Percentiles rank a stretch among this genome's conserved stretches.
phyloP scores from a whole-genome alignment of 1,140 invertebrate genomes.

The Drosophila neocordata region DNA sequence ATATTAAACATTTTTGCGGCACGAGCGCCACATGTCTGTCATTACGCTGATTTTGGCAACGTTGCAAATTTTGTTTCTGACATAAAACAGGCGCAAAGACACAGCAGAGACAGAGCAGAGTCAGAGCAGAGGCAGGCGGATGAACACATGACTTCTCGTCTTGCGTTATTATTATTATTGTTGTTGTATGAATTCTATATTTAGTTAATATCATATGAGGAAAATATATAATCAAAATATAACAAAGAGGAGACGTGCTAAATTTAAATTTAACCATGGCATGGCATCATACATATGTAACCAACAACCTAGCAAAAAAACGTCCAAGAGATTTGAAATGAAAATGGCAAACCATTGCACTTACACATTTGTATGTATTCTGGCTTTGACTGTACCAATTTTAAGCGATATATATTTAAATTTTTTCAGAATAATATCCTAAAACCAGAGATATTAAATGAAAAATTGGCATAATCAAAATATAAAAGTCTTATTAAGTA shows the following conservation, averaged over 20 bases:
- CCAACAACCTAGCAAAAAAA: conserved; percentile 20
- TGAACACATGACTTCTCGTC: conserved; percentile 62
- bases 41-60: conserved; percentile 61
- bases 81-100: conserved; percentile 28
- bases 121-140: background rate
- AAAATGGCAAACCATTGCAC: background rate
- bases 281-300: background rate
- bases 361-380: too few species aligned
- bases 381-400: too few species aligned
- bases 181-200: conserved; percentile 36
- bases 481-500: too few species aligned
- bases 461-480: too few species aligned
- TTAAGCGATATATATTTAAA: too few species aligned
- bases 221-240: conserved; percentile 33
- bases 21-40: conserved; percentile 20
- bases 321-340: conserved; percentile 21
- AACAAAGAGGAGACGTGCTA: conserved; percentile 38
- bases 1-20: conserved; percentile 8
- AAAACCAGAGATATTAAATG: too few species aligned
- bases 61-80: conserved; percentile 61
- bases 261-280: conserved; percentile 43
- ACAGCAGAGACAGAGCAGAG: background rate
- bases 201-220: conserved; percentile 51
- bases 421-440: too few species aligned
- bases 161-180: conserved; percentile 12